Evolutionary conservation across 1,140 invertebrate genomes (phyloP).

Genomic region (Trinorchestia longiramus): DNA sequence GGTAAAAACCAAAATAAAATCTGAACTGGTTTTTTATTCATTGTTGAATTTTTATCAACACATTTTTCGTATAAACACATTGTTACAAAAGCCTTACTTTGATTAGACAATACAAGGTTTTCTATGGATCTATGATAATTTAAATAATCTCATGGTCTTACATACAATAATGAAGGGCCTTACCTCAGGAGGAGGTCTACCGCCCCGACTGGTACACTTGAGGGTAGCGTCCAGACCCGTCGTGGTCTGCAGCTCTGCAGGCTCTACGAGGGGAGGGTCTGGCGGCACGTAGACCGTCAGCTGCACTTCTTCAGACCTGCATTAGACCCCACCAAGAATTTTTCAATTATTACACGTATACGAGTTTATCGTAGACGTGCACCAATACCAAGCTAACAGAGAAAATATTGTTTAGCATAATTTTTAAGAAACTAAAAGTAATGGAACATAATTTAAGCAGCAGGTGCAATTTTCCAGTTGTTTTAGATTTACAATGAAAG

Average conservation of each 20-base stretch:
- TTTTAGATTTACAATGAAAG: no score
- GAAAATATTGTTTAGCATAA: not conserved
- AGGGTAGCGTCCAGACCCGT: conserved; percentile 70
- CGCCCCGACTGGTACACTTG: conserved; percentile 71
- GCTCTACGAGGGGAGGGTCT: conserved; percentile 69
- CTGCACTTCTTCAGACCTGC: conserved; percentile 59
- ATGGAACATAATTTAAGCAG: not conserved
- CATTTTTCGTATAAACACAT: no score
- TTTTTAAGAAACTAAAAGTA: not conserved
- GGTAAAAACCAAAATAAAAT: no score
- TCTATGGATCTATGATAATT: no score
- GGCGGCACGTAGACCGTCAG: conserved; percentile 70
- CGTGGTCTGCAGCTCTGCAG: conserved; percentile 68
- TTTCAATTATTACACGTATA: not conserved
- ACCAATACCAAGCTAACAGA: not conserved
- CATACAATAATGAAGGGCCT: conserved; percentile 58
- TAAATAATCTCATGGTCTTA: no score
- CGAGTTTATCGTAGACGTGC: no score
- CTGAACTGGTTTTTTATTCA: no score
- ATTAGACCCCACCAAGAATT: not conserved
- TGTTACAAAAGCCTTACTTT: no score
- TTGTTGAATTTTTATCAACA: no score
- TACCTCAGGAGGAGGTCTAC: conserved; percentile 72
- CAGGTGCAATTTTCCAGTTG: no score
- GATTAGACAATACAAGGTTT: no score